Percentiles rank a stretch among this genome's conserved stretches.
Conservation (phyloP, 2,797 vertebrate genomes). For the Iguana delicatissima region DNA sequence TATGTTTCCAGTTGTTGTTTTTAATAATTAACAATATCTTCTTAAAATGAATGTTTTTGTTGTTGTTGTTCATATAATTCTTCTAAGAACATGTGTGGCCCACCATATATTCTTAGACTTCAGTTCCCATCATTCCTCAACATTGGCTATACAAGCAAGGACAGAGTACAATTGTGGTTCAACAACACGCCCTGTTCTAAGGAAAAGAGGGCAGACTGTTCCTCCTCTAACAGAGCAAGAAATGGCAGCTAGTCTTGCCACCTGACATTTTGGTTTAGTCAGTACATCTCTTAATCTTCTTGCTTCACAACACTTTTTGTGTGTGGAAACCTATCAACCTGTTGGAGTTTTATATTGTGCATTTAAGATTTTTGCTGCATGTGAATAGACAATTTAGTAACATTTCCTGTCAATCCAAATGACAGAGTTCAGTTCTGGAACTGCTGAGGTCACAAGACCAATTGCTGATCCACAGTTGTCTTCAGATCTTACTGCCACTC, state of each 20-base stretch:
- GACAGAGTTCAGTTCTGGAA: conserved; percentile 4
- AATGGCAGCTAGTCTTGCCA: background rate
- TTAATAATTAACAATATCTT: no score
- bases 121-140: no score
- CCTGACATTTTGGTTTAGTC: background rate
- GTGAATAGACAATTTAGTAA: background rate
- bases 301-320: background rate
- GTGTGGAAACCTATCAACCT: background rate
- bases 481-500: background rate
- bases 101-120: no score
- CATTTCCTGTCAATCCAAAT: background rate
- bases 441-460: background rate
- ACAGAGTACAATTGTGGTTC: no score
- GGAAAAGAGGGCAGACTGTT: background rate
- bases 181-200: background rate
- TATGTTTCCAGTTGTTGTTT: no score
- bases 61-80: no score
- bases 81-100: no score
- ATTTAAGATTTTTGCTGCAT: background rate
- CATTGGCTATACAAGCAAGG: no score
- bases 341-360: background rate
- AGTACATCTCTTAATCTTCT: background rate
- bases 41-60: no score
- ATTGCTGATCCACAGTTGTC: conserved; percentile 1
- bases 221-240: background rate